Evolutionary conservation across 2,888 invertebrate species (phyloP).

Genomic region (Scaptomyza reducta): DNA sequence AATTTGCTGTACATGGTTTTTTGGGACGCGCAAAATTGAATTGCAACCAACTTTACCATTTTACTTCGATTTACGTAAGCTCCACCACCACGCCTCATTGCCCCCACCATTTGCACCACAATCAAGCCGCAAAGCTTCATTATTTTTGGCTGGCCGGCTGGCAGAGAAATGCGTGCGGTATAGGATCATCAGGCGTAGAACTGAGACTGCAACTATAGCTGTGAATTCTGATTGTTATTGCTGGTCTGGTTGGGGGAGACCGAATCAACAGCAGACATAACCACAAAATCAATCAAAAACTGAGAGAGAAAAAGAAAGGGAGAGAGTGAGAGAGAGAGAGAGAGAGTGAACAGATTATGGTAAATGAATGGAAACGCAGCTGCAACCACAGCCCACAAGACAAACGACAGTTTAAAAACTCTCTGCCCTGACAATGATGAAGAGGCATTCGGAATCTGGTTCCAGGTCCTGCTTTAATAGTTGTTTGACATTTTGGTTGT

Average conservation of each 20-base stretch:
- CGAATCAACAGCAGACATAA: slow-evolving; percentile 33
- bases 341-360: slow-evolving; percentile 38
- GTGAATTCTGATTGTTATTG: slow-evolving; percentile 25
- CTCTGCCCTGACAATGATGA: slow-evolving; percentile 39
- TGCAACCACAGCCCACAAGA: slow-evolving; percentile 57
- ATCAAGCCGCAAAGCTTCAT: slow-evolving; percentile 60
- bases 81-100: no score
- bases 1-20: slow-evolving; percentile 57
- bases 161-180: slow-evolving; percentile 51
- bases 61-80: slow-evolving; percentile 27
- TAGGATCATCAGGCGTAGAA: slow-evolving; percentile 31
- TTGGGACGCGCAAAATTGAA: slow-evolving; percentile 59
- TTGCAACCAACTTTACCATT: slow-evolving; percentile 57
- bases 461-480: slow-evolving; percentile 13
- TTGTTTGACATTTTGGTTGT: slow-evolving; percentile 28
- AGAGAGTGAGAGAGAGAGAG: background rate
- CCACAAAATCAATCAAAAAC: slow-evolving; percentile 72
- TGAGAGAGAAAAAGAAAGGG: slow-evolving; percentile 30
- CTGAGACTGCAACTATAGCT: slow-evolving; percentile 15
- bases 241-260: background rate
- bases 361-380: slow-evolving; percentile 40
- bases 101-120: background rate
- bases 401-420: slow-evolving; percentile 68
- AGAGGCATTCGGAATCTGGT: slow-evolving; percentile 5
- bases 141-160: slow-evolving; percentile 46